phyloP scores from a whole-genome alignment of 2,797 vertebrate species.

The Rhinichthys osculus region DNA sequence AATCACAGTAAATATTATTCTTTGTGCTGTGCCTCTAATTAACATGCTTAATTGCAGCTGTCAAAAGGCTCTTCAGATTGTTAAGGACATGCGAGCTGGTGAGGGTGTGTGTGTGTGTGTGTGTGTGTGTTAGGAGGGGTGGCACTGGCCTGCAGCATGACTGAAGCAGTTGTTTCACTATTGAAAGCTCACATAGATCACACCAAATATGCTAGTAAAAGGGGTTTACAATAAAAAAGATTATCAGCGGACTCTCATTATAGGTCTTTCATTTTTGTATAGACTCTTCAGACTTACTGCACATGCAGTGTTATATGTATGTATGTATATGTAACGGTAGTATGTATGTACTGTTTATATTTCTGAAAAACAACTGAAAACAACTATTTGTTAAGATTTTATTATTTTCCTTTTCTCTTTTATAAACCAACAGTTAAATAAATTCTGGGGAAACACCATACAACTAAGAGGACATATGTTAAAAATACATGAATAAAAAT shows the following conservation, averaged over 20 bases:
- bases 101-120: background rate
- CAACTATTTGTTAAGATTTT: too few species aligned
- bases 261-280: background rate
- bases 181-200: conserved; percentile 23
- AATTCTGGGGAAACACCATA: too few species aligned
- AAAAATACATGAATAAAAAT: background rate
- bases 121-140: conserved; percentile 22
- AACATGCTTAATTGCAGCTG: conserved; percentile 88
- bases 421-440: background rate
- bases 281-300: background rate
- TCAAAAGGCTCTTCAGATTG: conserved; percentile 84
- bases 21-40: conserved; percentile 88
- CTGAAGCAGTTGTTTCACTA: conserved; percentile 17
- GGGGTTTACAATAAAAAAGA: background rate
- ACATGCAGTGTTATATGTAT: background rate
- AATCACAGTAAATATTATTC: conserved; percentile 88
- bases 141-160: conserved; percentile 38
- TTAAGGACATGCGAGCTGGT: conserved; percentile 64
- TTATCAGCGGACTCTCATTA: background rate
- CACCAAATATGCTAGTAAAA: background rate
- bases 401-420: background rate
- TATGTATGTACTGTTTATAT: too few species aligned
- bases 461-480: background rate
- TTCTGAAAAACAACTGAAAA: too few species aligned
- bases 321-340: too few species aligned